These are phyloP conservation scores for Neoitamus cyanurus DNA, from an alignment of 2,888 invertebrate species.

Conservation along the genomic window DNA sequence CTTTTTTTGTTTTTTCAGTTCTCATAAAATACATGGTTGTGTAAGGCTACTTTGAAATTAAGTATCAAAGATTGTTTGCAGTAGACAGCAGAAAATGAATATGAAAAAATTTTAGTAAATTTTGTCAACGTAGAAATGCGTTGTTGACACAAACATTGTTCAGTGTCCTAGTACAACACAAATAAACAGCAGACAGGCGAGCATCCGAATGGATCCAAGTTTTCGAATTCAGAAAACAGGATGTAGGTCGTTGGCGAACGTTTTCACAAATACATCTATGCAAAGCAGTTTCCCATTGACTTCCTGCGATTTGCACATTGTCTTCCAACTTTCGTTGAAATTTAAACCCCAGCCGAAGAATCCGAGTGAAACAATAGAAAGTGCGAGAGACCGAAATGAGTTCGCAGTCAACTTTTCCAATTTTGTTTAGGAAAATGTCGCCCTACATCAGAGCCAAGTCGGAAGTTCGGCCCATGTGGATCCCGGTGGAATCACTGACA, in stretches of 20 bases:
- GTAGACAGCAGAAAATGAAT: too few species aligned
- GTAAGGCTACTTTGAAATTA: too few species aligned
- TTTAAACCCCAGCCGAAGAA: conserved; percentile 9
- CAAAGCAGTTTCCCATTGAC: neutral
- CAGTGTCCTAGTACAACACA: neutral
- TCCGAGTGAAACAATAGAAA: conserved; percentile 17
- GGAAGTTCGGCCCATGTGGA: neutral
- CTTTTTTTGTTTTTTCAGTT: too few species aligned
- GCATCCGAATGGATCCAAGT: neutral
- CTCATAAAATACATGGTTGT: too few species aligned
- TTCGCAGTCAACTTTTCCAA: conserved; percentile 33
- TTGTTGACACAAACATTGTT: neutral
- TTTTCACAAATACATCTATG: conserved; percentile 18
- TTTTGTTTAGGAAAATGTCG: conserved; percentile 26
- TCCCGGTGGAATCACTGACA: neutral
- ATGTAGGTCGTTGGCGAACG: neutral
- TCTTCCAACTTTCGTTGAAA: neutral
- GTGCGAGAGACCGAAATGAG: neutral
- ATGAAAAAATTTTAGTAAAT: too few species aligned
- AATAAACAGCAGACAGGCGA: neutral
- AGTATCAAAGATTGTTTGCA: too few species aligned
- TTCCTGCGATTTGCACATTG: neutral
- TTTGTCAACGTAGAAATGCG: too few species aligned
- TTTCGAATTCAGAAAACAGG: neutral
- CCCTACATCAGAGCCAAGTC: neutral